phyloP scores from a whole-genome alignment of 2,113 vertebrate genomes.

The Columba livia region DNA sequence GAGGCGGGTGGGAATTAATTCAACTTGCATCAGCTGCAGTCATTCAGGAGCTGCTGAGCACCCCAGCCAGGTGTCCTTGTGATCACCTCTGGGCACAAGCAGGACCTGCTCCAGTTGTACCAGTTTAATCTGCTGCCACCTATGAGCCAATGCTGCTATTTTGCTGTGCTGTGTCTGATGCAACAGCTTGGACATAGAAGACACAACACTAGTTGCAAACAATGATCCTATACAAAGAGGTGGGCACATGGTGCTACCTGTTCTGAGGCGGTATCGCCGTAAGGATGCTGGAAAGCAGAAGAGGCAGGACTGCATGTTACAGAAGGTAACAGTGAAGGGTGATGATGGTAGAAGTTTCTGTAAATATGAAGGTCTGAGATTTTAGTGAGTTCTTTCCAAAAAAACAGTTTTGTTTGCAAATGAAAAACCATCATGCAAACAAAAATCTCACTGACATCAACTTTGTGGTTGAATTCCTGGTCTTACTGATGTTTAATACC shows the following conservation, averaged over 20 bases:
- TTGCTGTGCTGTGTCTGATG: background rate
- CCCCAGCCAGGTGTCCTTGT: background rate
- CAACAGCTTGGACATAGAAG: background rate
- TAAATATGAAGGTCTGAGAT: background rate
- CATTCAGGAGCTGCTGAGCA: background rate
- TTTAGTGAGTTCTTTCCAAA: background rate
- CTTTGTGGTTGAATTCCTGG: background rate
- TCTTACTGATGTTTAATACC: background rate
- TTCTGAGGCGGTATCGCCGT: background rate
- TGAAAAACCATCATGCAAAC: background rate
- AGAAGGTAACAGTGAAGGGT: background rate
- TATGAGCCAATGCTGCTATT: background rate
- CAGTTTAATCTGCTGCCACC: background rate
- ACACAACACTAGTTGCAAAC: background rate
- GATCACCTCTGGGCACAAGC: background rate
- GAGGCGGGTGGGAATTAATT: background rate
- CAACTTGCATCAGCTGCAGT: background rate
- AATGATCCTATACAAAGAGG: background rate
- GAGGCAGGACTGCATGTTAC: background rate
- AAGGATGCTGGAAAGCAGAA: background rate
- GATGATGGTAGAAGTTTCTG: background rate
- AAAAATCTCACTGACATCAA: background rate
- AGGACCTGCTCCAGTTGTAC: background rate
- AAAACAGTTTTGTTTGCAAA: background rate
- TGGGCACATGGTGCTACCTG: fast-evolving